Evolutionary conservation across 2,113 vertebrate genomes (phyloP), one percentile per base, ranked within the genome.

Genomic region (Otolemur garnettii): DNA sequence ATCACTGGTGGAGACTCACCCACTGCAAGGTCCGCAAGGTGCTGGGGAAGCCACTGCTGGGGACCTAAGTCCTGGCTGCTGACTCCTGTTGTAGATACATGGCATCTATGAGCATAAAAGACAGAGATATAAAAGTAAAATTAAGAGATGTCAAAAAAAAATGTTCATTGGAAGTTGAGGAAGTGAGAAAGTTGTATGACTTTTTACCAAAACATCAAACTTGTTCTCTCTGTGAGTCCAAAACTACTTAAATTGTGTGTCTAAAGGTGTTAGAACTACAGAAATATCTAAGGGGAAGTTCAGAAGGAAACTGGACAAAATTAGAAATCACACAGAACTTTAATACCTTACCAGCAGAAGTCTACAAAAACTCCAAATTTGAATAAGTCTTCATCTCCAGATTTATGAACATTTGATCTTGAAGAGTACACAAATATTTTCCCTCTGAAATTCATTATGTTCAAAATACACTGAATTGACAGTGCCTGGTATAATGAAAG

Each of bases 401-500:
- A 83, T 68, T 80, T 88, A 72, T 42, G 64, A 91, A 69, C 33
- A 94, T 68, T 94, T 95, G 11, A 66, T 81, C 74, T 87, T 72
- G 10, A 90, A 77, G 17, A 72, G 5, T 55, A 95, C n/a, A 66
- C 2, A 82, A 91, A 80, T 60, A 55, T 59, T 92, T 95, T 79
- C 21, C 26, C 83, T 66, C 60, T 93, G 28, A 4, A 93, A 42
- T 59, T 96, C 19, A 91, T 45, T 7, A 42, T 71, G 24, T 64
- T 79, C 50, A 35, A 75, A 89, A 86, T 74, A 79, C 80, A 60
- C 38, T 77, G 14, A 45, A 62, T 5, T 84, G 55, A 87, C 24
- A 94, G 12, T 85, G 33, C 21, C 66, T 86, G 50, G 45, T 62
- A 80, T 57, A 78, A 86, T 18, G 17, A 33, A 91, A 90, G 45